Evolutionary conservation across 2,888 invertebrate genomes (phyloP).

Genomic region (Agrotis ipsilon): DNA sequence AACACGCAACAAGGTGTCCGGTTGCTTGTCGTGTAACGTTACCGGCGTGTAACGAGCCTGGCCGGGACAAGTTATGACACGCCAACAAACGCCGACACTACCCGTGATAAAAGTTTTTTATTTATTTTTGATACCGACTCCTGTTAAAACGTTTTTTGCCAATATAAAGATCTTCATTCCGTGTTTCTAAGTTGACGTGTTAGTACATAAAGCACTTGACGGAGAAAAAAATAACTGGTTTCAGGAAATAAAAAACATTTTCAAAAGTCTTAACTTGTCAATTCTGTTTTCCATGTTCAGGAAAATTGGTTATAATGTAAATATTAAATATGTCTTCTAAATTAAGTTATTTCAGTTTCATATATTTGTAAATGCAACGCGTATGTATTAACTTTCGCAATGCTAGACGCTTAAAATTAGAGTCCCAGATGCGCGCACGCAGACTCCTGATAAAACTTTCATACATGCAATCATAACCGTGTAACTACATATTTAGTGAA

Average conservation of each 20-base stretch:
- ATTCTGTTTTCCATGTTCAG: background rate
- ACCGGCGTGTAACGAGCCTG: conserved; percentile 81
- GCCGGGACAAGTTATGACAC: conserved; percentile 86
- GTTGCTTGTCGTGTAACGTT: conserved; percentile 82
- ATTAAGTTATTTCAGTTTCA: background rate
- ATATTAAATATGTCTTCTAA: background rate
- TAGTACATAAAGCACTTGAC: conserved; percentile 5
- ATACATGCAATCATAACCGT: conserved; percentile 69
- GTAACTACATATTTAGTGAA: conserved; percentile 82
- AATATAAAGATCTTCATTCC: conserved; percentile 45
- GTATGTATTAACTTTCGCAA: background rate
- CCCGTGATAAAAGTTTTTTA: conserved; percentile 74
- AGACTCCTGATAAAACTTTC: conserved; percentile 42
- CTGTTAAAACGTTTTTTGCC: conserved; percentile 51
- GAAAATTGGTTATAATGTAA: background rate
- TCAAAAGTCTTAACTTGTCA: no score
- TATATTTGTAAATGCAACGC: background rate
- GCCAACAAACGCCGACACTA: conserved; percentile 83
- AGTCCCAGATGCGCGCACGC: conserved; percentile 30
- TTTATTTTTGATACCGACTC: conserved; percentile 77
- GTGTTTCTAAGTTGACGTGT: conserved; percentile 29
- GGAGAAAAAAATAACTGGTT: background rate
- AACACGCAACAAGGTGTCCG: conserved; percentile 84
- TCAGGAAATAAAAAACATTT: background rate
- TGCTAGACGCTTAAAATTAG: conserved; percentile 24